Conservation (phyloP, 2,797 vertebrate genomes). For the Selene dorsalis region DNA sequence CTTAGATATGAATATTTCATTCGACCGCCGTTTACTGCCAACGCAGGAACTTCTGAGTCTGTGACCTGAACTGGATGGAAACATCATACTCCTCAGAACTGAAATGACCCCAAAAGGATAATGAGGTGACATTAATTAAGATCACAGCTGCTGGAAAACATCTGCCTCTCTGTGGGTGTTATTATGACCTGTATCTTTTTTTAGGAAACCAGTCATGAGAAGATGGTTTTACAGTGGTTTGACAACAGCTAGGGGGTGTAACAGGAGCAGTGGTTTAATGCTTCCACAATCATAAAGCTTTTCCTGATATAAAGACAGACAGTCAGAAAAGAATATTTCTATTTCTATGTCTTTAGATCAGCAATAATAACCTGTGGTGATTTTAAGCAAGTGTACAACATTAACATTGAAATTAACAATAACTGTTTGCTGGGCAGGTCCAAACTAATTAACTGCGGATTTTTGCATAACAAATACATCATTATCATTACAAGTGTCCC, state of each 20-base stretch:
- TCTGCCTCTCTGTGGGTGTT: background rate
- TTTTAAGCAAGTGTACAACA: background rate
- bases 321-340: background rate
- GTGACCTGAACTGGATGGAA: background rate
- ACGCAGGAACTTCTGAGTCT: background rate
- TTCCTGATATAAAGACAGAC: background rate
- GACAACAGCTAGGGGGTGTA: conserved; percentile 4
- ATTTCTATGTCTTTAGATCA: background rate
- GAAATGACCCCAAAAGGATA: background rate
- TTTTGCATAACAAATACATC: background rate
- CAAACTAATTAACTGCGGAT: too few relatives aligned
- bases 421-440: too few relatives aligned
- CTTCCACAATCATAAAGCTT: background rate
- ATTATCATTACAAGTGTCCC: conserved; percentile 7
- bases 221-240: conserved; percentile 35
- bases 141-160: background rate
- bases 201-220: conserved; percentile 21
- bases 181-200: conserved; percentile 2
- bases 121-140: background rate
- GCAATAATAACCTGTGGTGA: accelerated
- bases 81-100: background rate
- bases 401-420: background rate
- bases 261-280: background rate
- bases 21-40: background rate
- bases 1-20: background rate